Evolutionary conservation across 30 jellyfish, hydroid and myxozoan species (phyloP).

Genomic region (Hydra vulgaris): DNA sequence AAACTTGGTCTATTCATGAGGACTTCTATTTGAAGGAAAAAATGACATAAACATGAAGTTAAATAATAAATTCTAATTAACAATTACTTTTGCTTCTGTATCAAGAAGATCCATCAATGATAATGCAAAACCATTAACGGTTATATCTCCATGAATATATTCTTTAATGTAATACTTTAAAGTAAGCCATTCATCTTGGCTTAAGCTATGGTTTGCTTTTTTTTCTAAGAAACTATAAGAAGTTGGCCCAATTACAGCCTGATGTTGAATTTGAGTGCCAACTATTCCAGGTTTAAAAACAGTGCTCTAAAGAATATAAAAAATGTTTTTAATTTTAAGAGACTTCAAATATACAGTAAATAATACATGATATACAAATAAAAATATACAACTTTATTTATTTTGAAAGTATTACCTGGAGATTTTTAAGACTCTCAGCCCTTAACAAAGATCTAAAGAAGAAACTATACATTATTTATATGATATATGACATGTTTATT

Average conservation of each 20-base stretch:
- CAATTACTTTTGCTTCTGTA: constrained; percentile 53
- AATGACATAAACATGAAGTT: too few species aligned
- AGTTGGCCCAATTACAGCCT: constrained; percentile 54
- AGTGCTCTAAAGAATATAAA: constrained; percentile 30
- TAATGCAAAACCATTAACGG: constrained; percentile 61
- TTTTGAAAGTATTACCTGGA: background rate
- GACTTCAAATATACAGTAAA: too few species aligned
- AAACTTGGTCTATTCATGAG: too few species aligned
- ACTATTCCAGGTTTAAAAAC: constrained; percentile 77
- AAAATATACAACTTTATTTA: too few species aligned
- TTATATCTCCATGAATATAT: constrained; percentile 39
- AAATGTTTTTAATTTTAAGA: background rate
- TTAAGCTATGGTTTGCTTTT: constrained; percentile 44
- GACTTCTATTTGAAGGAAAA: too few species aligned
- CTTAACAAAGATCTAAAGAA: background rate
- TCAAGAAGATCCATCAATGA: constrained; percentile 56
- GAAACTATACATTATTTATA: too few species aligned
- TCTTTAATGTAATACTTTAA: constrained; percentile 66
- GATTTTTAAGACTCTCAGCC: background rate
- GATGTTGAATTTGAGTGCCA: constrained; percentile 75
- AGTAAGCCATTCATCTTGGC: constrained; percentile 51
- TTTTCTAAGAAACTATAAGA: constrained; percentile 50
- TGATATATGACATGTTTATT: too few species aligned
- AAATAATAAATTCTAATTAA: too few species aligned
- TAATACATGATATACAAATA: background rate